Percentiles rank a stretch among this genome's conserved stretches.
Evolutionary conservation across 2,113 vertebrate species (phyloP).

Genomic region (Numenius arquata): DNA sequence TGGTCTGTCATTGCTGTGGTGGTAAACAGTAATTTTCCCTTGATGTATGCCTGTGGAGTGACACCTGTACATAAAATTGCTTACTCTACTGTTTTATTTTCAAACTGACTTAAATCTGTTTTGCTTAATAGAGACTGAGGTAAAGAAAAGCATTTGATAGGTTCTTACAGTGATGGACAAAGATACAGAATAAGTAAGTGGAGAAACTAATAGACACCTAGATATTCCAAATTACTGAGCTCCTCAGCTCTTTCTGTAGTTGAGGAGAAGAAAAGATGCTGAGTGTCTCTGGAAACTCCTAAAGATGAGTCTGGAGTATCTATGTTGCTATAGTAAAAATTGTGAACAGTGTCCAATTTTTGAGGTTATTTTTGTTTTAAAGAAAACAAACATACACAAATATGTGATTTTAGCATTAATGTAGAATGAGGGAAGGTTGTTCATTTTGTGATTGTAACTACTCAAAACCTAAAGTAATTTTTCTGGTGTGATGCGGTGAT

Average conservation of each 20-base stretch:
- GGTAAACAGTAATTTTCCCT: neutral
- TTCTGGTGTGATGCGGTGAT: neutral
- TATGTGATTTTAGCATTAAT: neutral
- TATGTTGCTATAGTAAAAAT: neutral
- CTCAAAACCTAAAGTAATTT: neutral
- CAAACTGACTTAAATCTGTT: neutral
- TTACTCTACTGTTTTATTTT: neutral
- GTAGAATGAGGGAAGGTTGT: neutral
- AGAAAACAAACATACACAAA: slow-evolving; percentile 4
- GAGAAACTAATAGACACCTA: neutral
- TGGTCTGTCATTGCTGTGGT: neutral
- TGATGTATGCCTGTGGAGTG: neutral
- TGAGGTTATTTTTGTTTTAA: neutral
- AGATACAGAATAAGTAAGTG: neutral
- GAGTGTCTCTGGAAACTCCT: neutral
- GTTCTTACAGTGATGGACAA: neutral
- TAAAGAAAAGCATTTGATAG: neutral
- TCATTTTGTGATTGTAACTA: neutral
- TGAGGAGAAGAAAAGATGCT: neutral
- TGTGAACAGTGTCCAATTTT: neutral
- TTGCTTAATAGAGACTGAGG: neutral
- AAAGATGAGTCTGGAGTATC: neutral
- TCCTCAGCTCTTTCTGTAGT: neutral
- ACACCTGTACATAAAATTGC: neutral
- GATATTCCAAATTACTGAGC: neutral